Evolutionary conservation across 2,888 invertebrate species (phyloP).

Genomic region (Piscicola geometra): DNA sequence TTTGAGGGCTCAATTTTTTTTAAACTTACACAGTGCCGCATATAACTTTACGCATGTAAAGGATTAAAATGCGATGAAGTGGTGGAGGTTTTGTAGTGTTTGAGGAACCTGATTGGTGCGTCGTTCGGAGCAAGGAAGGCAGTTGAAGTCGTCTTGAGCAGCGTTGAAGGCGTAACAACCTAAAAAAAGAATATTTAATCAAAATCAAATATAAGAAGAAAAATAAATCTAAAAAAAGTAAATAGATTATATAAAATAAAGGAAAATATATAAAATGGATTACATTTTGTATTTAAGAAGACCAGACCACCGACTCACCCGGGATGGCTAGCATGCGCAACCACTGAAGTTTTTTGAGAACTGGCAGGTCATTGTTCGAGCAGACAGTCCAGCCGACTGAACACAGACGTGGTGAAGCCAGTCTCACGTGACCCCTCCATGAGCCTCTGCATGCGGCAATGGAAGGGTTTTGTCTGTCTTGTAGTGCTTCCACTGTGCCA

Average conservation of each 20-base stretch:
- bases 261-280: too few species aligned
- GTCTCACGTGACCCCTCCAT: slow-evolving; percentile 53
- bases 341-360: slow-evolving; percentile 25
- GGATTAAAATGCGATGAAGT: too few species aligned
- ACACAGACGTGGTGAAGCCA: slow-evolving; percentile 48
- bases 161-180: slow-evolving; percentile 32
- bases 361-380: slow-evolving; percentile 11
- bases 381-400: slow-evolving; percentile 52
- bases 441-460: slow-evolving; percentile 47
- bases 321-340: slow-evolving; percentile 6
- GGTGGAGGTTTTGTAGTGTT: too few species aligned
- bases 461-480: slow-evolving; percentile 47
- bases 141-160: slow-evolving; percentile 24
- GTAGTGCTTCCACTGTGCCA: slow-evolving; percentile 51
- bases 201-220: too few species aligned
- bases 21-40: too few species aligned
- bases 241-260: background rate
- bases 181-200: too few species aligned
- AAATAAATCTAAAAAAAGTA: background rate
- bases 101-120: background rate
- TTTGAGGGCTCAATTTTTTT: too few species aligned
- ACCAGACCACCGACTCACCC: background rate
- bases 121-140: slow-evolving; percentile 6
- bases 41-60: too few species aligned
- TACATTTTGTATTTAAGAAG: too few species aligned